A percentile compares a stretch with the other conserved stretches of the same genome.
phyloP scores from a whole-genome alignment of 2,113 vertebrate genomes.

The Pomatostomus ruficeps region DNA sequence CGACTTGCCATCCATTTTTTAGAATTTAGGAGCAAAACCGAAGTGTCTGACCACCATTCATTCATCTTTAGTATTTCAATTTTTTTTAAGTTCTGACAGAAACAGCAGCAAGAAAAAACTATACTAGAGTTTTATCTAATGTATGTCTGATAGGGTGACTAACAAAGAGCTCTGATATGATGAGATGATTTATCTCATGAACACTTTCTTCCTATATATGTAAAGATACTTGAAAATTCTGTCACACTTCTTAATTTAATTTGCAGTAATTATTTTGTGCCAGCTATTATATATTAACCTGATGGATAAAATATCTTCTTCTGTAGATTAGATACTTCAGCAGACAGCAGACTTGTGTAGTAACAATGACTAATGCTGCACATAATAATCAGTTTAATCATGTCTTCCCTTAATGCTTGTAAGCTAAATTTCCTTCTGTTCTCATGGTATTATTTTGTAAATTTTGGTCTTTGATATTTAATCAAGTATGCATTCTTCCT shows the following conservation, averaged over 20 bases:
- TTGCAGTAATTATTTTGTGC: conserved; percentile 23
- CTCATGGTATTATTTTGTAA: conserved; percentile 20
- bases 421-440: not conserved
- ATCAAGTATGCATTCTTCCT: not conserved
- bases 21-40: not conserved
- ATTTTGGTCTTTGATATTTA: conserved; percentile 35
- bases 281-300: not conserved
- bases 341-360: not conserved
- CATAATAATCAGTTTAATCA: conserved; percentile 30
- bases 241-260: not conserved
- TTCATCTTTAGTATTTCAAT: not conserved
- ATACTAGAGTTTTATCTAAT: not conserved
- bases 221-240: not conserved
- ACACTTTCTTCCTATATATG: not conserved
- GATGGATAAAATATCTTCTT: not conserved
- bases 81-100: not conserved
- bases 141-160: not conserved
- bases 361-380: not conserved
- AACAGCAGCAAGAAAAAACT: not conserved
- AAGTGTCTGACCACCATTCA: not conserved
- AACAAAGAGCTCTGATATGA: not conserved
- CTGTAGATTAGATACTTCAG: not conserved
- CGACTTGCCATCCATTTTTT: not conserved
- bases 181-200: not conserved
- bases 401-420: conserved; percentile 2